Evolutionary conservation across 2,113 vertebrate genomes (phyloP), one percentile per base, ranked within the genome.

Genomic region (Pelusios castaneus): DNA sequence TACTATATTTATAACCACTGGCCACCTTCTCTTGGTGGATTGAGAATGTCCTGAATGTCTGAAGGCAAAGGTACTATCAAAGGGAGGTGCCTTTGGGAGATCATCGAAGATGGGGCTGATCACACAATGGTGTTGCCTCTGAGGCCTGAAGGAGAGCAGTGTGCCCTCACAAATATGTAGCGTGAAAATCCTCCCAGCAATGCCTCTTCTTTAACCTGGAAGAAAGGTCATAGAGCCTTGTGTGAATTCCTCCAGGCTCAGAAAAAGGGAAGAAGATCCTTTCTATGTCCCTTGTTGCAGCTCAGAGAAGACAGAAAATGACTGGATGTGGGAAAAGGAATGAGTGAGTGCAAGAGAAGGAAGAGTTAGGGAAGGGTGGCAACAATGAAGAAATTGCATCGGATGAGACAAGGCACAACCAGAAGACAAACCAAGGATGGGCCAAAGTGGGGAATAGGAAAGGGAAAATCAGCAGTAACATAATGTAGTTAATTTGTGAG

Each of bases 21-120:
- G 38, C 3, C 31, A 76, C 24, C 24, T 43, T 76, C 22, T 75
- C 82, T 55, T 38, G 89, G 7, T 9, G 45, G 88, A 41, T 8
- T 41, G 45, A 91, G 34, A 87, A 76, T 54, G 88, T 55, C 45
- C 56, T 11, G 34, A 63, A 11, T 51, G 56, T 78, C 24, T 38
- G 75, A 84, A 78, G 84, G 5, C 45, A 80, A 16, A 0, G 73
- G 8, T 89, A 91, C 80, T 88, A 54, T 73, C 55, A 47, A 76
- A 5, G 0, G 0, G 19, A 38, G 16, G 34, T 0, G 22, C 9
- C 84, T 8, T 73, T 84, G 25, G 41, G 2, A 38, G 6, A 47
- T 22, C 29, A 78, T 47, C 79, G 82, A 84, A 81, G 51, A 47
- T 17, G 81, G 6, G 45, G 6, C 5, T 79, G 70, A 75, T 67